phyloP scores from a whole-genome alignment of 1,140 invertebrate genomes.

The Drosophila pandora region DNA sequence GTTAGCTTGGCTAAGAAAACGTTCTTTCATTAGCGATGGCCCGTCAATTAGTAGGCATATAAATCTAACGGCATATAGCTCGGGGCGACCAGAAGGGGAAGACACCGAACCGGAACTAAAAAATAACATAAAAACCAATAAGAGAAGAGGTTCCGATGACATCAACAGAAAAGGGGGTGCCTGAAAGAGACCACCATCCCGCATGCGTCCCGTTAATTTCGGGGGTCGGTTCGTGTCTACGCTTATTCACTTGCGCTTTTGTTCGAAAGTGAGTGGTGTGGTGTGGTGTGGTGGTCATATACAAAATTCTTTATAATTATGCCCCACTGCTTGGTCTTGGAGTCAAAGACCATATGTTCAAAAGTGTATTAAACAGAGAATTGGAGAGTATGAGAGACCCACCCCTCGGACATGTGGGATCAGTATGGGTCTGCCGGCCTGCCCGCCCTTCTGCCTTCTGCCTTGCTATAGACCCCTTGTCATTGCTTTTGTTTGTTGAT shows the following conservation, averaged over 20 bases:
- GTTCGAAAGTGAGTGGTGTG: constrained; percentile 14
- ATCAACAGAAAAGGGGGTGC: constrained; percentile 14
- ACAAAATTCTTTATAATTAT: constrained; percentile 69
- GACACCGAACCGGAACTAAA: constrained; percentile 66
- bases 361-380: background rate
- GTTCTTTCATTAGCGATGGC: constrained; percentile 67
- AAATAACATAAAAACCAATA: constrained; percentile 61
- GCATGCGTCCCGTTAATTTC: constrained; percentile 48
- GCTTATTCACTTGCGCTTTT: constrained; percentile 78
- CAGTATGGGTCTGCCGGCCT: constrained; percentile 22
- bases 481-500: constrained; percentile 50
- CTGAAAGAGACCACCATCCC: constrained; percentile 17
- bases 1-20: constrained; percentile 66
- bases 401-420: constrained; percentile 52
- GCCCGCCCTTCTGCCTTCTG: too few relatives aligned
- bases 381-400: constrained; percentile 3
- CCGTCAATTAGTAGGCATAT: constrained; percentile 66
- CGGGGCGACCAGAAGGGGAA: constrained; percentile 6
- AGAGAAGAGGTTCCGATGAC: constrained; percentile 9
- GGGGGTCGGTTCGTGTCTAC: constrained; percentile 55
- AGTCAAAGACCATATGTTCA: constrained; percentile 46
- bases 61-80: constrained; percentile 61
- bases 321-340: constrained; percentile 24
- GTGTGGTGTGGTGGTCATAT: background rate
- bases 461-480: too few relatives aligned